Percentiles rank a stretch among this genome's conserved stretches.
Evolutionary conservation across 2,888 invertebrate species (phyloP).

Genomic region (Eupithecia pulchellata): DNA sequence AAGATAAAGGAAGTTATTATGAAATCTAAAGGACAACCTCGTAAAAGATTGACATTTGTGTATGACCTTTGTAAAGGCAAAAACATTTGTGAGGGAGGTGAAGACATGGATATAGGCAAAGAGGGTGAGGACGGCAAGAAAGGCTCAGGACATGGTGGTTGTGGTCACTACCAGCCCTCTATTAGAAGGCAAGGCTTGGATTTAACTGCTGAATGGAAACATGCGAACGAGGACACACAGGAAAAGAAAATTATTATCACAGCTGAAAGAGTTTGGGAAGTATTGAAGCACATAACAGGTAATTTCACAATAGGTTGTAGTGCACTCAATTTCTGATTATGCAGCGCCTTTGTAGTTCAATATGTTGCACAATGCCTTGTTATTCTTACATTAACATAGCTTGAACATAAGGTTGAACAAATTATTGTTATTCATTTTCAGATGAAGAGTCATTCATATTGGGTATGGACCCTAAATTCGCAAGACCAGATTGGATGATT

Average conservation of each 20-base stretch:
- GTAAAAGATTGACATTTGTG: conserved; percentile 96
- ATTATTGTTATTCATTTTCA: conserved; percentile 46
- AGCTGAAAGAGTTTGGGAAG: conserved; percentile 98
- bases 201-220: conserved; percentile 98
- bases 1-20: conserved; percentile 97
- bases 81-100: conserved; percentile 99
- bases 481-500: conserved; percentile 99
- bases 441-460: conserved; percentile 98
- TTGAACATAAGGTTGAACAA: not conserved
- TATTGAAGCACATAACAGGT: conserved; percentile 95
- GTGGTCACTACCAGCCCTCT: conserved; percentile 98
- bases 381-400: not conserved
- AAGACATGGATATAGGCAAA: conserved; percentile 97
- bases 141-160: conserved; percentile 94
- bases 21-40: conserved; percentile 98
- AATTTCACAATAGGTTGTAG: conserved; percentile 3
- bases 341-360: not conserved
- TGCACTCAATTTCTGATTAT: not conserved
- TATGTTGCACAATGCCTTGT: not conserved
- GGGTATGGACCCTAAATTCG: conserved; percentile 98
- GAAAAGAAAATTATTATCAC: conserved; percentile 97
- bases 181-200: conserved; percentile 96
- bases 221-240: conserved; percentile 98
- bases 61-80: conserved; percentile 99
- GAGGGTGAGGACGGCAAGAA: conserved; percentile 88